These are phyloP conservation scores for Heteropelma amictum DNA, from an alignment of 2,888 invertebrate species.

Conservation along the genomic window DNA sequence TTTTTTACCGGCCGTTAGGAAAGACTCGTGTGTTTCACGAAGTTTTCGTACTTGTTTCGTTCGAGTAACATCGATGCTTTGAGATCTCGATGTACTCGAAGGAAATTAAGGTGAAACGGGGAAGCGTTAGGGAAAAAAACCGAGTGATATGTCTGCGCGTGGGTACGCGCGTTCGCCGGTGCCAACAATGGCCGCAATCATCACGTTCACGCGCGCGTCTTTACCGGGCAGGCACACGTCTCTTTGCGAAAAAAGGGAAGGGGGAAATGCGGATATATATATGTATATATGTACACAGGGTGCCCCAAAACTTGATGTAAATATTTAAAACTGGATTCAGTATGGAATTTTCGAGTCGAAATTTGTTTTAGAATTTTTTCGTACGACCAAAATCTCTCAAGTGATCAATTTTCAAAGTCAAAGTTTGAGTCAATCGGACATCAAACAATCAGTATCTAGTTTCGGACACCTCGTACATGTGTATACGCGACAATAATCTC, in stretches of 20 bases:
- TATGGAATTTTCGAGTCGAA: too few relatives aligned
- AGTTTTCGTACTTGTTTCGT: too few relatives aligned
- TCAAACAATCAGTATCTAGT: too few relatives aligned
- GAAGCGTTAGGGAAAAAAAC: not conserved
- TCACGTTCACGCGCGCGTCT: conserved; percentile 46
- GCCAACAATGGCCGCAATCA: conserved; percentile 70
- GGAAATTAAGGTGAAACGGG: not conserved
- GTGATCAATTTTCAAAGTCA: too few relatives aligned
- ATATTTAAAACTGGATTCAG: too few relatives aligned
- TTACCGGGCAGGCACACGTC: conserved; percentile 1
- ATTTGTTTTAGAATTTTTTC: too few relatives aligned
- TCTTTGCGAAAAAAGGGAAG: not conserved
- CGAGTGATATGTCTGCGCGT: conserved; percentile 38
- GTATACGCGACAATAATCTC: conserved; percentile 5
- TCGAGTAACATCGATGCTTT: too few relatives aligned
- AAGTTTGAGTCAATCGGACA: too few relatives aligned
- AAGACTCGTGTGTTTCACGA: too few relatives aligned
- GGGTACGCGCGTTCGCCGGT: conserved; percentile 62
- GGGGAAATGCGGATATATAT: conserved; percentile 1
- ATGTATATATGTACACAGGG: too few relatives aligned
- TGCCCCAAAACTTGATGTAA: too few relatives aligned
- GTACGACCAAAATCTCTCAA: too few relatives aligned
- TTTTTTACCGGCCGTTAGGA: not conserved
- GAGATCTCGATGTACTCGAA: conserved; percentile 2
- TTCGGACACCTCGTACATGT: conserved; percentile 52